Percentiles rank a stretch among this genome's conserved stretches.
Conservation (phyloP, 2,113 vertebrate species). For the Solea solea region DNA sequence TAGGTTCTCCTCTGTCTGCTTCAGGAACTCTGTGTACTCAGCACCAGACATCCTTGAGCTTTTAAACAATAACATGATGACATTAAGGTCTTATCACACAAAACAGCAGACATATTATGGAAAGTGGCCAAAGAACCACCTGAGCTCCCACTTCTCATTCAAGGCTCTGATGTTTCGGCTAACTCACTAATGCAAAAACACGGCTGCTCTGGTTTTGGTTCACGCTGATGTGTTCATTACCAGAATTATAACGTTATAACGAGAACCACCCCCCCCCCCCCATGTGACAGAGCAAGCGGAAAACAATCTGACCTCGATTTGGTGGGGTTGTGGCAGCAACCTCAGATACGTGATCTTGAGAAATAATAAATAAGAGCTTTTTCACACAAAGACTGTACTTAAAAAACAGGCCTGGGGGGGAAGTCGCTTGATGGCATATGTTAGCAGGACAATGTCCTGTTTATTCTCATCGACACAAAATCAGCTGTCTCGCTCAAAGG, state of each 20-base stretch:
- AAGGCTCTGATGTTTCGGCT: conserved; percentile 52
- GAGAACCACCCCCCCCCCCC: not conserved
- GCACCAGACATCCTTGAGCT: conserved; percentile 72
- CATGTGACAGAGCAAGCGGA: not conserved
- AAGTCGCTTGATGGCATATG: conserved; percentile 9
- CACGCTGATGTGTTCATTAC: not conserved
- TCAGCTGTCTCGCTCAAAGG: conserved; percentile 35
- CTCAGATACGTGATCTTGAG: not conserved
- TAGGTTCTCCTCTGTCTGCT: conserved; percentile 3
- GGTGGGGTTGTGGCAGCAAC: not conserved
- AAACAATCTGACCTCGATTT: not conserved
- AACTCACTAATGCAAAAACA: not conserved
- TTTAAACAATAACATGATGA: conserved; percentile 50
- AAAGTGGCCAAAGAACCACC: conserved; percentile 23
- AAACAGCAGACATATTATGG: conserved; percentile 21
- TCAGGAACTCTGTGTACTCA: conserved; percentile 35
- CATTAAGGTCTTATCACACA: conserved; percentile 38
- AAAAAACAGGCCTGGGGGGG: not conserved
- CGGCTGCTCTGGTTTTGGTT: not conserved
- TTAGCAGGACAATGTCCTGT: conserved; percentile 31
- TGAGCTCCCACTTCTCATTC: conserved; percentile 27
- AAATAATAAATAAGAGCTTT: conserved; percentile 8
- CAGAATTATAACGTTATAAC: not conserved
- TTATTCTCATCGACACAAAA: conserved; percentile 64
- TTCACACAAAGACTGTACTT: not conserved